Percentiles rank a stretch among this genome's conserved stretches.
phyloP scores from a whole-genome alignment of 2,113 vertebrate genomes.

The Cavia porcellus region DNA sequence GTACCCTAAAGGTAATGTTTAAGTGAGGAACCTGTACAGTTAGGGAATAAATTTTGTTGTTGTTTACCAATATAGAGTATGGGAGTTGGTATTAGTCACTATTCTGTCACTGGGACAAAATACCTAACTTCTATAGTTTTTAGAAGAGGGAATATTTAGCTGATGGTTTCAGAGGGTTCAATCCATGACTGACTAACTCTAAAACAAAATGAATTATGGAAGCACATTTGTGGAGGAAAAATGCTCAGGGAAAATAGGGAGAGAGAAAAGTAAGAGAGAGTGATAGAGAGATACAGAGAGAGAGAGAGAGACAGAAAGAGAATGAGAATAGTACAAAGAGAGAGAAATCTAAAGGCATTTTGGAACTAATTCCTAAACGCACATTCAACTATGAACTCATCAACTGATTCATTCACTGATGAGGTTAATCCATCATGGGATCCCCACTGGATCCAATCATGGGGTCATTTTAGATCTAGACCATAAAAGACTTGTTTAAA shows the following conservation, averaged over 20 bases:
- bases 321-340: no score
- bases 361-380: neutral
- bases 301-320: neutral
- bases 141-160: neutral
- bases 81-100: neutral
- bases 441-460: neutral
- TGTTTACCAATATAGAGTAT: neutral
- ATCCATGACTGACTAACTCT: neutral
- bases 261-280: neutral
- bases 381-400: neutral
- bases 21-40: neutral
- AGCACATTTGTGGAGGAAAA: neutral
- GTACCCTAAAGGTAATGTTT: neutral
- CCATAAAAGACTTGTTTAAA: neutral
- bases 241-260: neutral
- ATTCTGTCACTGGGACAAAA: neutral
- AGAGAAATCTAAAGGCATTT: neutral
- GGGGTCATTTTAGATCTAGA: neutral
- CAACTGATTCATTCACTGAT: neutral
- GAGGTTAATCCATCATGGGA: neutral
- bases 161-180: neutral
- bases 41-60: neutral
- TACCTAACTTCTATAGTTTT: neutral
- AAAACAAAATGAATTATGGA: neutral
- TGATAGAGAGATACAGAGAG: neutral